These are phyloP conservation scores for Anagrus nilaparvatae DNA, from an alignment of 1,140 invertebrate genomes.

Conservation along the genomic window DNA sequence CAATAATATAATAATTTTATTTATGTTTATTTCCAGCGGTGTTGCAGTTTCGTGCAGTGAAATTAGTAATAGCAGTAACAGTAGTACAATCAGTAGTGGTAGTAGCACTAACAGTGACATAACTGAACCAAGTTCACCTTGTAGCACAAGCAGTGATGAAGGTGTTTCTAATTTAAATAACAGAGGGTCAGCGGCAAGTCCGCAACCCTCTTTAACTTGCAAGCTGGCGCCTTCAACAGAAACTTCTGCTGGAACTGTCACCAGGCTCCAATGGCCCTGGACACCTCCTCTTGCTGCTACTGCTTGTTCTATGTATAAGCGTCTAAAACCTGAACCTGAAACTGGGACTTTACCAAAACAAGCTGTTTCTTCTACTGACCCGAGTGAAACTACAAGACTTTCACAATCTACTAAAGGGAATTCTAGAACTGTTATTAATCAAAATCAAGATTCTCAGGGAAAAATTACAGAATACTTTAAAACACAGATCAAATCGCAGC, in stretches of 20 bases:
- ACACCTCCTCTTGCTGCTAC: conserved; percentile 37
- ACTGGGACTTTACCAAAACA: conserved; percentile 28
- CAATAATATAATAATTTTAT: too few relatives aligned
- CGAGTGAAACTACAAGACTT: conserved; percentile 22
- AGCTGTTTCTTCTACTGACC: conserved; percentile 30
- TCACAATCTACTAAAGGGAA: conserved; percentile 12
- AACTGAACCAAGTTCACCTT: conserved; percentile 71
- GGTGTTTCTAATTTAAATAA: too few relatives aligned
- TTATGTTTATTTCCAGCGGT: conserved; percentile 54
- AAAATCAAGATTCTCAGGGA: conserved; percentile 40
- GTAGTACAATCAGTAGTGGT: conserved; percentile 57
- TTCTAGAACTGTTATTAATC: conserved; percentile 18
- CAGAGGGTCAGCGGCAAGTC: too few relatives aligned
- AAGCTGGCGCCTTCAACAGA: conserved; percentile 40
- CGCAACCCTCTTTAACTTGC: conserved; percentile 9
- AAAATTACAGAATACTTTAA: conserved; percentile 77
- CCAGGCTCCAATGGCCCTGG: conserved; percentile 40
- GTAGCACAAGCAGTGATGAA: conserved; percentile 49
- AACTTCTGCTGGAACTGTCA: conserved; percentile 19
- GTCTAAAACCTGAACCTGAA: conserved; percentile 37
- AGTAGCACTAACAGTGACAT: conserved; percentile 63
- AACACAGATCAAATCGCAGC: conserved; percentile 63
- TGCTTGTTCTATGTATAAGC: conserved; percentile 36
- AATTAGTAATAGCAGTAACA: conserved; percentile 53
- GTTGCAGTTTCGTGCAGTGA: conserved; percentile 59